Evolutionary conservation across 2,113 vertebrate genomes (phyloP).

Genomic region (Siphamia tubifer): DNA sequence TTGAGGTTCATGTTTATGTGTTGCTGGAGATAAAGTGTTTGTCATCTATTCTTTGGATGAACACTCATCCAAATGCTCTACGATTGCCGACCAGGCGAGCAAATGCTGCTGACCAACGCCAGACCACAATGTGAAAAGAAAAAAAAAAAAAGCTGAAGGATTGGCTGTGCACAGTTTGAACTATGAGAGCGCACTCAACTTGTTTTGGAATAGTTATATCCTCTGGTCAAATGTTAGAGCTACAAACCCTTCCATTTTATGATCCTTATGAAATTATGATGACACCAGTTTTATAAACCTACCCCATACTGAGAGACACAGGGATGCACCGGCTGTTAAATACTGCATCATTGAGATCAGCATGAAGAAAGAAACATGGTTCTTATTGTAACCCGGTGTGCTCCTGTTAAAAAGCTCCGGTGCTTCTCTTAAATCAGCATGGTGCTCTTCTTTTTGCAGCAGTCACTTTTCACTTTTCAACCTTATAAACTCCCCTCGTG

Average conservation of each 20-base stretch:
- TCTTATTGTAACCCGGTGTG: conserved; percentile 33
- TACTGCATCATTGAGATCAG: conserved; percentile 23
- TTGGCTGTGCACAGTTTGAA: not conserved
- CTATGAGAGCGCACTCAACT: conserved; percentile 5
- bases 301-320: conserved; percentile 22
- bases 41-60: not conserved
- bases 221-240: conserved; percentile 16
- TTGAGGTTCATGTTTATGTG: conserved; percentile 15
- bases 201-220: conserved; percentile 31
- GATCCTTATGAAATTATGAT: conserved; percentile 4
- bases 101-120: not conserved
- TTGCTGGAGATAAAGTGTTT: conserved; percentile 12
- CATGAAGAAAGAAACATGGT: conserved; percentile 29
- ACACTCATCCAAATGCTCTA: not conserved
- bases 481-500: conserved; percentile 14
- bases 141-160: not conserved
- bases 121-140: conserved; percentile 32
- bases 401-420: conserved; percentile 28
- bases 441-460: conserved; percentile 36
- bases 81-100: not conserved
- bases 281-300: conserved; percentile 16
- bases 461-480: conserved; percentile 45
- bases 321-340: conserved; percentile 25
- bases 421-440: conserved; percentile 44
- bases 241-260: conserved; percentile 19